Conservation (phyloP, 2,888 invertebrate species). For the Norana najaformis region DNA sequence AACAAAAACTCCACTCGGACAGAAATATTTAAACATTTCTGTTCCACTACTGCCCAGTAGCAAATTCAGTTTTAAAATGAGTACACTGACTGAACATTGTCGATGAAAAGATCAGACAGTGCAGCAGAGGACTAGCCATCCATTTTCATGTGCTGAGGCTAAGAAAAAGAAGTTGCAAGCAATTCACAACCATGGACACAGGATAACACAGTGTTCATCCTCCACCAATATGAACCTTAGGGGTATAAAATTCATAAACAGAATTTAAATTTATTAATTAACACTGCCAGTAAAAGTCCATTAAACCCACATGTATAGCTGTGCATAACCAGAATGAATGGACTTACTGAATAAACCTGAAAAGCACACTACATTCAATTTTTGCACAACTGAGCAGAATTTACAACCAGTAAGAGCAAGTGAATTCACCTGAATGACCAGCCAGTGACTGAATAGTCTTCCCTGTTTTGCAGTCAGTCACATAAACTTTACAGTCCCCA, state of each 20-base stretch:
- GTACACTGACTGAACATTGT: too few species aligned
- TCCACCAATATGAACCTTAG: background rate
- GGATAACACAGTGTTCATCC: background rate
- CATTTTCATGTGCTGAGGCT: too few species aligned
- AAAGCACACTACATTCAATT: background rate
- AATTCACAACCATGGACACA: too few species aligned
- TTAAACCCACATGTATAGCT: background rate
- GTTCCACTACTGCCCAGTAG: too few species aligned
- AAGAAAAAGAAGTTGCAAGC: too few species aligned
- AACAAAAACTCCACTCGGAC: too few species aligned
- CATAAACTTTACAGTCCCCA: constrained; percentile 96
- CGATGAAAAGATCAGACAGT: too few species aligned
- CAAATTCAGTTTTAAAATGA: too few species aligned
- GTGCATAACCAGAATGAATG: background rate
- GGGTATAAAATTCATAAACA: too few species aligned
- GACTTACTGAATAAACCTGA: background rate
- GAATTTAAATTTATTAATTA: background rate
- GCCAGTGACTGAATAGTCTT: constrained; percentile 85
- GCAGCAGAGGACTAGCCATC: too few species aligned
- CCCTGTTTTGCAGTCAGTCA: constrained; percentile 95
- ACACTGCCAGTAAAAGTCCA: background rate
- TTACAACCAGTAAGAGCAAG: background rate
- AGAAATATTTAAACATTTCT: too few species aligned
- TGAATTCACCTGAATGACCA: constrained; percentile 78
- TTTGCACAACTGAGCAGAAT: background rate